Evolutionary conservation across 2,797 vertebrate species (phyloP), one percentile per base, ranked within the genome.

Genomic region (Ctenosaura bakeri): DNA sequence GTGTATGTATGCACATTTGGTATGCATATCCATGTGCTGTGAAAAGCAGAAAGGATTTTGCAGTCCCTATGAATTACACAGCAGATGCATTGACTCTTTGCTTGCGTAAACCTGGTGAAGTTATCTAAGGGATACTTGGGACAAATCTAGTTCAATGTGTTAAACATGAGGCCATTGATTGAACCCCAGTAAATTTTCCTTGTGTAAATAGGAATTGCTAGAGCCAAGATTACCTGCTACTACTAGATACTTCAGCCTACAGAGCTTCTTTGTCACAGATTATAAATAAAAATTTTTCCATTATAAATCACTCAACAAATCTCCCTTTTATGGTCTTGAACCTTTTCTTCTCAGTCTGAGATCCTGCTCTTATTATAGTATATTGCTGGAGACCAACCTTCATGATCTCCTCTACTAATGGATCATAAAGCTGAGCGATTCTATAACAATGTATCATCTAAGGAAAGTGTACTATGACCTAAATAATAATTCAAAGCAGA

Each of bases 131-230:
- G 26, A 26, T 42, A 29, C 42, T 82, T 90, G 74, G 83, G 87
- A 94, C 78, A 56, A 93, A 18, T 59, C n/a, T 88, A 76, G n/a
- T 64, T 89, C 88, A 38, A 13, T 79, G n/a, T 64, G 35, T 91
- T 93, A 7, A 81, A 73, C 89, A 87, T 91, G 91, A 94, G 66
- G 12, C 35, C 87, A 93, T 85, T 74, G 85, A 91, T 90, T 91
- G 69, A 94, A 20, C 50, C 6, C 50, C 90, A 77, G 46, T 83
- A 92, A 86, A 88, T 88, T 93, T 86, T 29, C 86, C 89, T 86
- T 76, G 71, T 56, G 38, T 89, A 92, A 4, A 62, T 86, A 52
- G 90, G 82, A 92, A 93, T 87, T 20, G 38, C 56, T 76, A 83
- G 12, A 83, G 79, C 87, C 91, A 91, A 88, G 62, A 88, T 88